Evolutionary conservation across 2,888 invertebrate species (phyloP), one percentile per base, ranked within the genome.

Genomic region (Masnerella sp.): DNA sequence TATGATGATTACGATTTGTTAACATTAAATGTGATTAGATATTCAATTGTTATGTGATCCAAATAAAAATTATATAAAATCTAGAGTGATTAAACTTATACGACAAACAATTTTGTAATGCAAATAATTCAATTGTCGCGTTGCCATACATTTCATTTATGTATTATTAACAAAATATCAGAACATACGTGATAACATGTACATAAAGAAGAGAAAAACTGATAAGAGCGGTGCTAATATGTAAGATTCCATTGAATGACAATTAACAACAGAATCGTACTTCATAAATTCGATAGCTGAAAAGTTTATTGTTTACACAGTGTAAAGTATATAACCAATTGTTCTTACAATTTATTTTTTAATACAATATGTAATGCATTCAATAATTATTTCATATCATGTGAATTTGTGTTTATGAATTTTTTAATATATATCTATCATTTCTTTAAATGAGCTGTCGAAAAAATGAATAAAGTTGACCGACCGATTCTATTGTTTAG

Each of bases 401-500:
- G n/a, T n/a, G n/a, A n/a, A n/a, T n/a, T n/a, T n/a, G n/a, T n/a
- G n/a, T n/a, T n/a, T n/a, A n/a, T n/a, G n/a, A n/a, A n/a, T n/a
- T n/a, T n/a, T n/a, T n/a, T n/a, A n/a, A n/a, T n/a, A n/a, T n/a
- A n/a, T n/a, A n/a, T n/a, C n/a, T n/a, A n/a, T n/a, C n/a, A n/a
- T n/a, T n/a, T n/a, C n/a, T n/a, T n/a, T n/a, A n/a, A 7, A 43
- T 14, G 14, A 43, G 43, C 43, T 12, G n/a, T 43, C 43, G 43
- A 43, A 43, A 14, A 25, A 22, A 12, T 7, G 8, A 11, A 30
- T 47, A 15, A 30, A 32, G 20, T 49, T 32, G 49, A 34, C 30
- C 20, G 20, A 45, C 36, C 69, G 77, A 78, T 77, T 80, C 65
- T 72, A 74, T 77, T 79, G 76, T 78, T 77, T 76, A 76, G 77